Percentiles rank a stretch among this genome's conserved stretches.
Conservation (phyloP, 2,888 invertebrate genomes). For the Hyalella azteca region DNA sequence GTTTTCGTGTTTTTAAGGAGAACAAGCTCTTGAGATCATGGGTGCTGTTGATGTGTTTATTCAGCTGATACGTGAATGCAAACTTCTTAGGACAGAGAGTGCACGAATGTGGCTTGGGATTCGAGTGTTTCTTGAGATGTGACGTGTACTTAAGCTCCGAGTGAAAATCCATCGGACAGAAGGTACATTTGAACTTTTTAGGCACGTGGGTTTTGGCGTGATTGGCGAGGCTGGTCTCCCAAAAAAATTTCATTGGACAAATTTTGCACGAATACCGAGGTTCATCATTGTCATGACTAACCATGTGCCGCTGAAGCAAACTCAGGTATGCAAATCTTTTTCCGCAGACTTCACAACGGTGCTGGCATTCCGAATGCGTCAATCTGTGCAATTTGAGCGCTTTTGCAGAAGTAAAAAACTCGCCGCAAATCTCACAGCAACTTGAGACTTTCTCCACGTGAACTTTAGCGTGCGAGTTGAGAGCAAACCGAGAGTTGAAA, state of each 20-base stretch:
- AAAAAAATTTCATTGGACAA: conserved; percentile 45
- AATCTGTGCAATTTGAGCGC: conserved; percentile 47
- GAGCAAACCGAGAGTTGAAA: conserved; percentile 47
- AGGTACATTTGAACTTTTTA: conserved; percentile 44
- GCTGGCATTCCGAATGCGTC: conserved; percentile 38
- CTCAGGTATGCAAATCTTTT: conserved; percentile 44
- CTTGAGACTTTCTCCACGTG: conserved; percentile 44
- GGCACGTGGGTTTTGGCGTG: conserved; percentile 53
- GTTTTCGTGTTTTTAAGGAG: background rate
- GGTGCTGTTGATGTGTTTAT: background rate
- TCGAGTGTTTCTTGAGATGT: conserved; percentile 43
- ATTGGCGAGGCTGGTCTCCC: conserved; percentile 50
- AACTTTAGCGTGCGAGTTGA: conserved; percentile 52
- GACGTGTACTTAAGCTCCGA: conserved; percentile 44
- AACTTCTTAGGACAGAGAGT: conserved; percentile 18
- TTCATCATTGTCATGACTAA: conserved; percentile 41
- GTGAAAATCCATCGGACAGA: conserved; percentile 47
- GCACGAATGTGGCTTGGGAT: conserved; percentile 47
- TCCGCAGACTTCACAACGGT: conserved; percentile 45
- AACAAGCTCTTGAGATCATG: background rate
- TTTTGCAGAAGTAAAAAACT: conserved; percentile 42
- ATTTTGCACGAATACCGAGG: conserved; percentile 43
- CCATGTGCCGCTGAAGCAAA: conserved; percentile 50
- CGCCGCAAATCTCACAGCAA: conserved; percentile 46
- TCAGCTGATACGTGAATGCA: background rate